Conservation (phyloP, 2,888 invertebrate genomes). For the Ametastegia equiseti region DNA sequence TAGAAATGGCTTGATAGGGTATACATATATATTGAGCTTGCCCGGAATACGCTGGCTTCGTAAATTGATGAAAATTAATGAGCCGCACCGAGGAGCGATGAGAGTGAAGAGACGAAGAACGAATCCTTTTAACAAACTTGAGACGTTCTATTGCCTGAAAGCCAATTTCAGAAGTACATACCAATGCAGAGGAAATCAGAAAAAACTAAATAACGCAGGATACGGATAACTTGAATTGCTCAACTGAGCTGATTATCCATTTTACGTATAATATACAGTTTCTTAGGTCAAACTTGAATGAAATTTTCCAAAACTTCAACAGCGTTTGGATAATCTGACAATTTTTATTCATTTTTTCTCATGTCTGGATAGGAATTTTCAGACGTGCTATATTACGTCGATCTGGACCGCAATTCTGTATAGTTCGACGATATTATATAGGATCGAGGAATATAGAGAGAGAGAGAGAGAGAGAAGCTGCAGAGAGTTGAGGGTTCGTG, state of each 20-base stretch:
- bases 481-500: no score
- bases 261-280: no score
- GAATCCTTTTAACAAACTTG: slow-evolving; percentile 8
- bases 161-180: slow-evolving; percentile 7
- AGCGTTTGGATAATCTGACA: no score
- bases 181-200: no score
- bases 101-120: no score
- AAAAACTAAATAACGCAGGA: not conserved
- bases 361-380: no score
- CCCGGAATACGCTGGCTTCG: not conserved
- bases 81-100: slow-evolving; percentile 30
- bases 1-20: not conserved
- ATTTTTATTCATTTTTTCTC: no score
- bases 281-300: no score
- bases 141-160: slow-evolving; percentile 2
- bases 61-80: slow-evolving; percentile 41
- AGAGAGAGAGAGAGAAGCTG: no score
- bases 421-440: not conserved
- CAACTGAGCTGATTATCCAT: not conserved
- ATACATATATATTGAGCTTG: not conserved
- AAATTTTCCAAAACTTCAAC: no score
- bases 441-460: no score
- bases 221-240: not conserved
- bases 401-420: not conserved
- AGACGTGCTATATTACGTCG: not conserved